Base-by-base conservation (phyloP, 2,113 vertebrate species). In the Pygoscelis adeliae region DNA sequence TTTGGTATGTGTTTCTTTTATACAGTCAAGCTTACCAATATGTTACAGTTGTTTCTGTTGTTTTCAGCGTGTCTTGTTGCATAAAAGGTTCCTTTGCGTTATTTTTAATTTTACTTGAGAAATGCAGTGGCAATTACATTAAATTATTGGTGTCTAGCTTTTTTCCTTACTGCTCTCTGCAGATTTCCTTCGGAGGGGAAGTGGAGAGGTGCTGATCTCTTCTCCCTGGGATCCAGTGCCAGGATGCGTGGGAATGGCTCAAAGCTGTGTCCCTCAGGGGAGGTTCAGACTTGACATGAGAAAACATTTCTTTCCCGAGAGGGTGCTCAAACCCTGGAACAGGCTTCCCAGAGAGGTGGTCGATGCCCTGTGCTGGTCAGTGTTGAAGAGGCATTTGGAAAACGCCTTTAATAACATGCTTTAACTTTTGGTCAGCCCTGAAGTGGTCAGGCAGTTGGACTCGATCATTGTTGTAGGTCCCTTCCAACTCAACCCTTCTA, bases 331-430 rank as follows among this genome's bases (percentile, higher is more conserved):
- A 42, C 30, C 23, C 23, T 42, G 49, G 18, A 22, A 22, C 23
- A n/a, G 36, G 30, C 38, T 65, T 65, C 23, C 38, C 21, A 16
- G 38, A n/a, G 77, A 53, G 23, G 30, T 21, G 18, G 6, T 21
- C 2, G 2, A 17, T 53, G 38, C 38, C 11, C 11, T 11, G 2
- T 36, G 25, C 25, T 1, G 0, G 20, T 40, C 15, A 25, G 22
- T 34, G 36, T 34, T 21, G 29, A 63, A 52, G 59, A 34, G 59
- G 13, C 47, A 34, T 52, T 79, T 42, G 22, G 36, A 27, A 23
- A 80, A 8, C 0, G 1, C 11, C 36, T 10, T 16, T 52, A 52
- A 18, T 25, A 20, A 34, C 13, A 21, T 27, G 77, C 13, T 15
- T 52, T 10, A 27, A 11, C 13, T 26, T 63, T 40, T 53, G 47